These are phyloP conservation scores for Aurelia aurita complex sp. Pacific DNA, from an alignment of 30 jellyfish, hydroid and myxozoan genomes.

Conservation along the genomic window DNA sequence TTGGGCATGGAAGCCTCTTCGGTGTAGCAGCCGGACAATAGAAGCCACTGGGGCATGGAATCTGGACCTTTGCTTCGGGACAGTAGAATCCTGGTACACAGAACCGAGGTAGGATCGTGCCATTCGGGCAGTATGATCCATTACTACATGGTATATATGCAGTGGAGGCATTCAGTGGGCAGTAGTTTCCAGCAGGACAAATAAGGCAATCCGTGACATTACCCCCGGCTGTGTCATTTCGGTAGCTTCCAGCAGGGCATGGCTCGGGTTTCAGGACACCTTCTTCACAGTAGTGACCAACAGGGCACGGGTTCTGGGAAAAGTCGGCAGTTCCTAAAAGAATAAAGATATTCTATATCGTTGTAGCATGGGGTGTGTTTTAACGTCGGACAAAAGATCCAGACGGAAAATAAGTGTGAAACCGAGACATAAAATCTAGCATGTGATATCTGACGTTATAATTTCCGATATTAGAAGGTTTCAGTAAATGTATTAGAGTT, in stretches of 20 bases:
- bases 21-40: slow-evolving; percentile 87
- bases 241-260: slow-evolving; percentile 95
- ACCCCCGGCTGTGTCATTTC: slow-evolving; percentile 69
- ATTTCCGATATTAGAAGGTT: too few relatives aligned
- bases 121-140: slow-evolving; percentile 91
- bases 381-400: too few relatives aligned
- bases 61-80: slow-evolving; percentile 80
- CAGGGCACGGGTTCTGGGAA: slow-evolving; percentile 87
- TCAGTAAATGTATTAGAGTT: too few relatives aligned
- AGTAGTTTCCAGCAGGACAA: slow-evolving; percentile 96
- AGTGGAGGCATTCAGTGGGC: slow-evolving; percentile 84
- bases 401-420: too few relatives aligned
- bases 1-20: slow-evolving; percentile 78
- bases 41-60: slow-evolving; percentile 90
- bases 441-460: too few relatives aligned
- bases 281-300: slow-evolving; percentile 80
- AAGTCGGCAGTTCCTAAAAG: slow-evolving; percentile 92
- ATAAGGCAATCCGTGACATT: slow-evolving; percentile 60
- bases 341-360: not conserved
- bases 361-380: too few relatives aligned
- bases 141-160: slow-evolving; percentile 71
- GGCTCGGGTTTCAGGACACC: slow-evolving; percentile 83
- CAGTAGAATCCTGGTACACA: slow-evolving; percentile 94
- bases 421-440: too few relatives aligned
- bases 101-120: slow-evolving; percentile 71